These are phyloP conservation scores for Petrolisthes manimaculis DNA, from an alignment of 2,888 invertebrate species.

Conservation along the genomic window DNA sequence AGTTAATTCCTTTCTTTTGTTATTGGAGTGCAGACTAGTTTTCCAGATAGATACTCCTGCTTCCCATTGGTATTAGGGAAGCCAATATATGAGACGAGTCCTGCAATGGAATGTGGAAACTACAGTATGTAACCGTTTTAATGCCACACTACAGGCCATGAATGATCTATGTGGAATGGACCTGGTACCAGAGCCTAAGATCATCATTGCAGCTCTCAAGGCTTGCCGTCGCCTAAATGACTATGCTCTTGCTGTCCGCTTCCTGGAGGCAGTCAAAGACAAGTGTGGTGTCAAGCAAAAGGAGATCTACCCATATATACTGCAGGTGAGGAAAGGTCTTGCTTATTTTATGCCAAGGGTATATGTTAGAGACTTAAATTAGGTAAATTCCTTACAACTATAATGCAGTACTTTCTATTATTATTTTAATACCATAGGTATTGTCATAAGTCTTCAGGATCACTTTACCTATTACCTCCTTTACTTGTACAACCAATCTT, in stretches of 20 bases:
- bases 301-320: constrained; percentile 87
- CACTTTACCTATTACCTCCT: too few species aligned
- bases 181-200: constrained; percentile 90
- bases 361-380: background rate
- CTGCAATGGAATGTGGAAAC: too few species aligned
- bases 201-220: constrained; percentile 86
- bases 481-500: too few species aligned
- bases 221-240: constrained; percentile 96
- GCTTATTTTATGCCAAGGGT: background rate
- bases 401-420: background rate
- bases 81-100: too few species aligned
- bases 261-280: constrained; percentile 89
- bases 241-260: constrained; percentile 90
- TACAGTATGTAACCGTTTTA: too few species aligned
- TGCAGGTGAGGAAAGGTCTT: constrained; percentile 71
- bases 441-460: too few species aligned
- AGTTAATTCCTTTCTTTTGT: too few species aligned
- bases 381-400: background rate
- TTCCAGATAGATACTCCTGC: too few species aligned
- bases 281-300: constrained; percentile 82
- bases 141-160: constrained; percentile 75
- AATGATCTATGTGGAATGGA: constrained; percentile 91
- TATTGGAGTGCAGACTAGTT: too few species aligned
- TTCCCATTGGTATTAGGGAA: too few species aligned
- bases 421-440: background rate